Base-by-base conservation (phyloP, 2,888 invertebrate genomes). In the Eumerus sabulonum region DNA sequence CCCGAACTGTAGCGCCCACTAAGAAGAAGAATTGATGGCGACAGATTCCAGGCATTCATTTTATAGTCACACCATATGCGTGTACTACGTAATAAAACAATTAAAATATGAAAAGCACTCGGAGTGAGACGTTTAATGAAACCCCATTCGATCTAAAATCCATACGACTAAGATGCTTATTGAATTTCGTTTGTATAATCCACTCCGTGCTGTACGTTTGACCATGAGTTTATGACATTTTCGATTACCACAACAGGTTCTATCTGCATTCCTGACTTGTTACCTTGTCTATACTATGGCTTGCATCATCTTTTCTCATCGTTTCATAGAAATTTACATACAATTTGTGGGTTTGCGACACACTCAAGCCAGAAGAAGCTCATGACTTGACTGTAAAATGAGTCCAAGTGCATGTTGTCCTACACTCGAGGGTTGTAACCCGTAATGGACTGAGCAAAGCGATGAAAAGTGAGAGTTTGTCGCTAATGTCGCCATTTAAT, bases 291-390 rank as follows among this genome's bases (percentile, higher is more conserved):
- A 38, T 11, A 14, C 17, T 4, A 16, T 9, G 19, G 13, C 36
- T 68, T 67, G 51, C 67, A 51, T 67, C 67, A 67, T 57, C 36
- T n/a, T 14, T 53, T 19, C 40, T 50, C 59, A 57, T 60, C 59
- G 47, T 35, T 45, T 59, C 48, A 16, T 17, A 48, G 18, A 53
- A 47, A 47, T 47, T 38, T 53, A 19, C 40, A 50, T 36, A 35
- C 19, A 48, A 42, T 36, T 12, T 9, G 5, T 9, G 14, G 36
- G n/a, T n/a, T n/a, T n/a, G n/a, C 27, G 27, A 2, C 47, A 54
- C 19, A 27, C 14, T 48, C 62, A 45, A 36, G 9, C 16, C 9
- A 54, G 14, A 36, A 27, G 7, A 40, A 40, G 35, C 54, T 42
- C 56, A 63, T 63, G 71, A 54, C 44, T 56, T 5, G 48, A 56